phyloP scores from a whole-genome alignment of 2,797 vertebrate species.

The Oceanodroma leucorhoa region DNA sequence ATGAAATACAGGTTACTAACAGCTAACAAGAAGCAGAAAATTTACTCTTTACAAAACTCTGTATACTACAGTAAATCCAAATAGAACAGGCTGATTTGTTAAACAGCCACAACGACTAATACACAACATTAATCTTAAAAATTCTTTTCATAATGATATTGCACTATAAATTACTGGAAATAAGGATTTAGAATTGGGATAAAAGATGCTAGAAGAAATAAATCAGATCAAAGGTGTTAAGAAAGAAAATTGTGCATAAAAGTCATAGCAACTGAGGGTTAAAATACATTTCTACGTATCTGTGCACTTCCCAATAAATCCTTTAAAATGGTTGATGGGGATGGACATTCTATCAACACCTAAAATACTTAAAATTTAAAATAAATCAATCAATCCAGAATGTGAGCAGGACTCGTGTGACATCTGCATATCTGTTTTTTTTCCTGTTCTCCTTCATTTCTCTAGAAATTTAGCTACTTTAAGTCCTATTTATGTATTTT shows the following conservation, averaged over 20 bases:
- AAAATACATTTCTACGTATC: neutral
- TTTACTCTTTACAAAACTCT: neutral
- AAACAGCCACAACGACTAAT: neutral
- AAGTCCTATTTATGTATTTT: neutral
- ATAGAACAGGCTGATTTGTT: neutral
- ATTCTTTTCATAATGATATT: neutral
- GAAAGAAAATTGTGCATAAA: neutral
- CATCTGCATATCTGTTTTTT: neutral
- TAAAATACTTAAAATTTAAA: neutral
- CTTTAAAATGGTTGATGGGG: slow-evolving; percentile 3
- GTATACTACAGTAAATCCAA: neutral
- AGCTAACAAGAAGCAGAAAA: neutral
- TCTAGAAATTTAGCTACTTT: neutral
- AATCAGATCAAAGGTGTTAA: neutral
- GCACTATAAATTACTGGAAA: slow-evolving; percentile 20
- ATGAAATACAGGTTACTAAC: neutral
- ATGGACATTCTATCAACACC: neutral
- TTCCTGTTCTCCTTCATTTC: neutral
- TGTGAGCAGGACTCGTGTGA: neutral
- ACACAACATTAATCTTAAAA: neutral
- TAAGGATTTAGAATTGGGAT: neutral
- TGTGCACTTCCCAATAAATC: neutral
- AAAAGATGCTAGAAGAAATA: slow-evolving; percentile 5
- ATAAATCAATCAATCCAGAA: slow-evolving; percentile 3
- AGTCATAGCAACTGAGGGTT: neutral